Percentiles rank a stretch among this genome's conserved stretches.
Conservation (phyloP, 1,140 invertebrate species). For the Homarus americanus region DNA sequence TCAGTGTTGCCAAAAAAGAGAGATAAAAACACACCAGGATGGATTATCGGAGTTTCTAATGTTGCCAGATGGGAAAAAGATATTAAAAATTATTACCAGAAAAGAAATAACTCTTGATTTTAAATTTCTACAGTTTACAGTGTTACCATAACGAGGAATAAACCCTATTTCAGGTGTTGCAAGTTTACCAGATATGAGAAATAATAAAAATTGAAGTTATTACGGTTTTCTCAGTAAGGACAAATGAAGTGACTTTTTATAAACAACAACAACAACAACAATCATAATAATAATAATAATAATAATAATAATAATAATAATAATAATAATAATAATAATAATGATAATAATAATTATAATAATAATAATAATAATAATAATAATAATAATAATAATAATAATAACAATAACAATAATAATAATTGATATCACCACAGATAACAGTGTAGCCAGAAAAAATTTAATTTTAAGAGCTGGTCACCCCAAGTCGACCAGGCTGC, state of each 20-base stretch:
- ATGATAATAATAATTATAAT: background rate
- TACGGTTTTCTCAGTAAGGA: no score
- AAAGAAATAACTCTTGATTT: background rate
- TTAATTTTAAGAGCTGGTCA: no score
- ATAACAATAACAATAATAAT: background rate
- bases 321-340: conserved; percentile 13
- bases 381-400: no score
- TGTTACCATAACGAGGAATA: background rate
- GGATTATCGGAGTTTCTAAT: no score
- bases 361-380: background rate
- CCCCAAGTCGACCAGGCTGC: no score
- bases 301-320: background rate
- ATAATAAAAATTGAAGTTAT: no score
- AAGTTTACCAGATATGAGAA: background rate
- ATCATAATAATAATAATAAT: no score
- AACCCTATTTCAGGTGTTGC: background rate
- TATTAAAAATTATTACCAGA: background rate
- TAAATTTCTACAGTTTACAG: background rate
- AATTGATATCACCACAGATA: no score
- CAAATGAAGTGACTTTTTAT: background rate
- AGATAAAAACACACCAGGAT: no score
- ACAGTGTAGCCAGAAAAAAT: no score
- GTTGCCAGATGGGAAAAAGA: background rate
- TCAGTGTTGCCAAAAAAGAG: no score
- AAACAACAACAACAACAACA: no score